These are phyloP conservation scores for Spisula subtruncata DNA, from an alignment of 2,888 invertebrate species.

Conservation along the genomic window DNA sequence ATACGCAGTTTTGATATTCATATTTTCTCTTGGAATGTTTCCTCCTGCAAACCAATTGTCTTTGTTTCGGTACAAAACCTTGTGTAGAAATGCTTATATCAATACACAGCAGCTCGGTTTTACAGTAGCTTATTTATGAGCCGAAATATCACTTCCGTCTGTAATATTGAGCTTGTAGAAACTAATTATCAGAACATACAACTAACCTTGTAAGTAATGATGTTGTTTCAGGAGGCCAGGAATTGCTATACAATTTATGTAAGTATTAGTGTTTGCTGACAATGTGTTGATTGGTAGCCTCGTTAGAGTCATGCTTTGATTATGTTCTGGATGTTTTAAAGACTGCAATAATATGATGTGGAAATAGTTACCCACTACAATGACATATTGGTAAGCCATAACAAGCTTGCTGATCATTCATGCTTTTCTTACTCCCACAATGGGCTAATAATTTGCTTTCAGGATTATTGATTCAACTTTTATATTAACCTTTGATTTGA, in stretches of 20 bases:
- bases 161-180: neutral
- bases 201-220: too few species aligned
- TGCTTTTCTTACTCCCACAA: too few species aligned
- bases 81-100: too few species aligned
- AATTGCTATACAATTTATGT: neutral
- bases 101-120: neutral
- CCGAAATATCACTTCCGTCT: neutral
- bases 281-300: neutral
- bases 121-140: constrained; percentile 12
- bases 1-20: neutral
- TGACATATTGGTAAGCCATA: too few species aligned
- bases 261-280: neutral
- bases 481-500: too few species aligned
- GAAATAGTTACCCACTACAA: neutral
- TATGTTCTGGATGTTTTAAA: too few species aligned
- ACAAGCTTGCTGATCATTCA: too few species aligned
- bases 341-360: neutral
- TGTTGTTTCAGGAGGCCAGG: neutral
- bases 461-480: too few species aligned
- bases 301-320: neutral
- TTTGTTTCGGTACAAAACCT: neutral
- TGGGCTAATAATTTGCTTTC: too few species aligned
- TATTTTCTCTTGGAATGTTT: too few species aligned
- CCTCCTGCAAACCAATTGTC: neutral
- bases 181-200: too few species aligned